Percentiles rank a stretch among this genome's conserved stretches.
These are phyloP conservation scores for Oreonectes daqikongensis DNA, from an alignment of 2,797 vertebrate species.

Conservation along the genomic window DNA sequence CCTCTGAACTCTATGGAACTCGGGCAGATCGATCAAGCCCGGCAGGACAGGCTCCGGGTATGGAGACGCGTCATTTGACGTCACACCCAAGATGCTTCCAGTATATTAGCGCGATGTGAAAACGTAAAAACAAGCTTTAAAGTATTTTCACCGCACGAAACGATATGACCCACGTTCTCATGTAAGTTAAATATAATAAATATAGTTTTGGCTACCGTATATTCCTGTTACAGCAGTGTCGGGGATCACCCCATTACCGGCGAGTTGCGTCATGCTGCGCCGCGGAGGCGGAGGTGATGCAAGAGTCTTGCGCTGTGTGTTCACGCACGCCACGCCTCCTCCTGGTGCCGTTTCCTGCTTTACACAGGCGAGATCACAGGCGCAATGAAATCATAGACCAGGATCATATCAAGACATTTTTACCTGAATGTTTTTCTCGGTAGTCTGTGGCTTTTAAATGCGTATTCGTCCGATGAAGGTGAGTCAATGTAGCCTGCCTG, in stretches of 20 bases:
- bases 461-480: slow-evolving; percentile 55
- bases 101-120: too few relatives aligned
- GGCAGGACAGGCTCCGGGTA: too few relatives aligned
- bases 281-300: slow-evolving; percentile 47
- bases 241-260: background rate
- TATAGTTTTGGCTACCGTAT: too few relatives aligned
- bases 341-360: slow-evolving; percentile 44
- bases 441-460: background rate
- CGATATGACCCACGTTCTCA: too few relatives aligned
- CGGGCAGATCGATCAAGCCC: too few relatives aligned
- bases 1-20: too few relatives aligned
- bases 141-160: too few relatives aligned
- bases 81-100: too few relatives aligned
- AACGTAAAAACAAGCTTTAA: too few relatives aligned
- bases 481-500: background rate
- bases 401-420: background rate
- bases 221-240: background rate
- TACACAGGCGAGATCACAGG: background rate
- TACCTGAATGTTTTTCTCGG: background rate
- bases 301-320: slow-evolving; percentile 49
- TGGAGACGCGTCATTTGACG: too few relatives aligned
- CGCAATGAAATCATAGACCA: background rate
- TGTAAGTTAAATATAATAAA: too few relatives aligned
- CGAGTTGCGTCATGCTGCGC: slow-evolving; percentile 49
- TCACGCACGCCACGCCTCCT: slow-evolving; percentile 56